Percentiles rank a stretch among this genome's conserved stretches.
These are phyloP conservation scores for Noctua comes DNA, from an alignment of 2,888 invertebrate species.

Conservation along the genomic window DNA sequence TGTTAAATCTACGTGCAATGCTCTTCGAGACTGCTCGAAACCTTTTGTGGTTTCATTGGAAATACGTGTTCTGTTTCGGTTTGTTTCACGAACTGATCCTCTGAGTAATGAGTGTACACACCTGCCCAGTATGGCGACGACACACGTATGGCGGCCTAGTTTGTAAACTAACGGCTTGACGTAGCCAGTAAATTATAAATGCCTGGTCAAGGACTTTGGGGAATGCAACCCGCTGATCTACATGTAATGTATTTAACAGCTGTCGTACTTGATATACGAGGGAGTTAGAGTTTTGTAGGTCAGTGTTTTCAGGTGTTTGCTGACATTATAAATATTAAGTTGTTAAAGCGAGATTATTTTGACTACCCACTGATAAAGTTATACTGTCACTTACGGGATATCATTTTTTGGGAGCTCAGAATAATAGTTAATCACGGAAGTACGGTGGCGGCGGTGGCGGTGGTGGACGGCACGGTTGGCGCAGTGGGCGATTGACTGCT, in stretches of 20 bases:
- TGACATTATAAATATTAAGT: background rate
- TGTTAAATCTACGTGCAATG: slow-evolving; percentile 10
- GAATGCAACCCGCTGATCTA: slow-evolving; percentile 34
- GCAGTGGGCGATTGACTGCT: no score
- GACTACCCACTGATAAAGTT: background rate
- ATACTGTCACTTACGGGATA: no score
- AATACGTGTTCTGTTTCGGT: slow-evolving; percentile 30
- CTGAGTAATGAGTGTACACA: slow-evolving; percentile 54
- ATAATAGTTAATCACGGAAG: no score
- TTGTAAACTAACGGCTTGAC: slow-evolving; percentile 33
- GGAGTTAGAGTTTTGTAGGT: slow-evolving; percentile 4
- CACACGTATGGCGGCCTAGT: slow-evolving; percentile 32
- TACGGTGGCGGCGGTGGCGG: no score
- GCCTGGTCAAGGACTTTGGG: slow-evolving; percentile 31
- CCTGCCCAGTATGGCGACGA: slow-evolving; percentile 36
- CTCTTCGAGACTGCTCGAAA: background rate
- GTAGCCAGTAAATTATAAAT: slow-evolving; percentile 50
- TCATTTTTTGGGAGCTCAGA: no score
- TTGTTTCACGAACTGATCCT: slow-evolving; percentile 41
- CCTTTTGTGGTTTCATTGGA: slow-evolving; percentile 12
- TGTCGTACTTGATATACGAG: slow-evolving; percentile 15
- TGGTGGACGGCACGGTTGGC: no score
- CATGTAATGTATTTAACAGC: slow-evolving; percentile 19
- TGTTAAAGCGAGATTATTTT: background rate
- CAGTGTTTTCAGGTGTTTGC: slow-evolving; percentile 1